Conservation (phyloP, 92 coral and sea anemone species). For the Parazoanthus atlanticus region DNA sequence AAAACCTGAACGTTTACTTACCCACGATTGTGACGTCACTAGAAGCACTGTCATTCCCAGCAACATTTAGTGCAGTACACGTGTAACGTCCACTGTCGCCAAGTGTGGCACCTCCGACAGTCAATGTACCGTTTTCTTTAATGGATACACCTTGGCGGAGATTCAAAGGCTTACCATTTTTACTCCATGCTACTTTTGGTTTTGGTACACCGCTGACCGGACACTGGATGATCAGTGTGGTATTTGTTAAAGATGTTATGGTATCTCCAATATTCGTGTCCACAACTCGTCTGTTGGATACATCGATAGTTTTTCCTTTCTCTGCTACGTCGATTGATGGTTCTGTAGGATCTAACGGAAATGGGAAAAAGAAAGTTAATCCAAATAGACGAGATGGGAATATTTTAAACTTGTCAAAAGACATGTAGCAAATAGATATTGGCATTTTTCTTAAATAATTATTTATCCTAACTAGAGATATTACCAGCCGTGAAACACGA, state of each 20-base stretch:
- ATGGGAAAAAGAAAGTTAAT: neutral
- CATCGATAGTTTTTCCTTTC: neutral
- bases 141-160: slow-evolving; percentile 19
- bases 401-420: too few species aligned
- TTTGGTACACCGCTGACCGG: slow-evolving; percentile 43
- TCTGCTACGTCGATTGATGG: slow-evolving; percentile 31
- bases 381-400: too few species aligned
- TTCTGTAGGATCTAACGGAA: neutral
- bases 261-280: slow-evolving; percentile 13
- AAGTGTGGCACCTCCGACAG: neutral
- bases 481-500: too few species aligned
- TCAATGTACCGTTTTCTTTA: slow-evolving; percentile 33
- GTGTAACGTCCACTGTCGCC: slow-evolving; percentile 30
- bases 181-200: slow-evolving; percentile 44
- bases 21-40: slow-evolving; percentile 41
- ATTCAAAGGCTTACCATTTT: slow-evolving; percentile 29
- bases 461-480: too few species aligned
- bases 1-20: neutral
- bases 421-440: too few species aligned
- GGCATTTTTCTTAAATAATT: too few species aligned
- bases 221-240: slow-evolving; percentile 39
- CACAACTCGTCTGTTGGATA: neutral
- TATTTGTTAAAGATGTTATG: slow-evolving; percentile 21
- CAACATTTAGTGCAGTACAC: slow-evolving; percentile 28
- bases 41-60: slow-evolving; percentile 15